phyloP scores from a whole-genome alignment of 2,888 invertebrate genomes.

The Ophraella communa region DNA sequence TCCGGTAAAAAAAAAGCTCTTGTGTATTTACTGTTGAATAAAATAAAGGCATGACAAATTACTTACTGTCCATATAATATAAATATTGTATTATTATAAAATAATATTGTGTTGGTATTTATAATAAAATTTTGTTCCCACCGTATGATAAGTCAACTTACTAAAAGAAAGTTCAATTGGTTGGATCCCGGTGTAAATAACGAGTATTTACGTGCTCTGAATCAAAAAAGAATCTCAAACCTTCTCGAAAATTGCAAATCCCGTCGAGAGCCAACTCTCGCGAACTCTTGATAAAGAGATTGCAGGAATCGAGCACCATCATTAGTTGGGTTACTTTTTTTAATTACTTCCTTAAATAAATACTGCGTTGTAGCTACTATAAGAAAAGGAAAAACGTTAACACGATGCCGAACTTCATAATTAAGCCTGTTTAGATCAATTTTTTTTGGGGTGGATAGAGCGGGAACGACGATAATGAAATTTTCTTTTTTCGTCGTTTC shows the following conservation, averaged over 20 bases:
- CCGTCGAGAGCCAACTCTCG: conserved; percentile 14
- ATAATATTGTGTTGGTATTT: too few species aligned
- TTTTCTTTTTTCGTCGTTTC: conserved; percentile 6
- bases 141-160: not conserved
- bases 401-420: conserved; percentile 27
- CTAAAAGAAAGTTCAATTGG: conserved; percentile 37
- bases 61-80: too few species aligned
- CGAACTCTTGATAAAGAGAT: conserved; percentile 28
- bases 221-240: conserved; percentile 22
- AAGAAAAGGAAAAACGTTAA: conserved; percentile 23
- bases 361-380: conserved; percentile 16
- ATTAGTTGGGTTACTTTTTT: conserved; percentile 33
- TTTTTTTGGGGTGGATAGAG: conserved; percentile 11
- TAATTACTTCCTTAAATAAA: conserved; percentile 40
- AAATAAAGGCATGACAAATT: too few species aligned
- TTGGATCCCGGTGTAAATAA: conserved; percentile 42
- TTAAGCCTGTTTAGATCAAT: conserved; percentile 25
- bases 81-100: too few species aligned
- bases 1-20: too few species aligned
- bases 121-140: not conserved
- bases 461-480: conserved; percentile 9
- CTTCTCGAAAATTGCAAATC: conserved; percentile 23
- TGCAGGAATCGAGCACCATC: conserved; percentile 34
- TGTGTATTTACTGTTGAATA: too few species aligned
- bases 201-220: conserved; percentile 39